These are phyloP conservation scores for Cephus sareptanus DNA, from an alignment of 2,888 invertebrate genomes.

Conservation along the genomic window DNA sequence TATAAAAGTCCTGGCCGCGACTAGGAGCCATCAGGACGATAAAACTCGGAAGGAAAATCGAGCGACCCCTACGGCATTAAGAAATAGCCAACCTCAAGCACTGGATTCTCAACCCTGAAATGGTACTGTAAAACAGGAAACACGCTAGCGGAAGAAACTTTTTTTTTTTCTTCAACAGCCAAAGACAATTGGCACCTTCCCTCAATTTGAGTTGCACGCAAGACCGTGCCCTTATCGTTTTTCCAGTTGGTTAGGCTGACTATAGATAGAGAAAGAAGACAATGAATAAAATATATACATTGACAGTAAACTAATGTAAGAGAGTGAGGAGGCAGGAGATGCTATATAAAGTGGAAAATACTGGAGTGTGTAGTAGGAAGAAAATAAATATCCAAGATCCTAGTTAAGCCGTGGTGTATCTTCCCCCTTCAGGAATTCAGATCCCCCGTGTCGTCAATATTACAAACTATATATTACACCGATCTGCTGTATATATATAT, in stretches of 20 bases:
- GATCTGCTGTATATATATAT: background rate
- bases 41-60: background rate
- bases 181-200: background rate
- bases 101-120: background rate
- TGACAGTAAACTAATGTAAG: background rate
- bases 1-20: background rate
- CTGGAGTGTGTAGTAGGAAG: slow-evolving; percentile 8
- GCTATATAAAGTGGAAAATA: background rate
- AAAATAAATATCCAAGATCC: slow-evolving; percentile 39
- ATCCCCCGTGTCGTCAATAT: slow-evolving; percentile 29
- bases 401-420: slow-evolving; percentile 30
- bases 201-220: background rate
- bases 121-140: background rate
- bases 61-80: background rate
- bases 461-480: slow-evolving; percentile 26
- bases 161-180: background rate
- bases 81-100: background rate
- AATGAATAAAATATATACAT: background rate
- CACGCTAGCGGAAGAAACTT: background rate
- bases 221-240: background rate
- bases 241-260: background rate
- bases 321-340: background rate
- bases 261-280: background rate
- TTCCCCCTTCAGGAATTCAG: slow-evolving; percentile 23
- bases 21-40: background rate